Evolutionary conservation across 2,797 vertebrate genomes (phyloP).

Genomic region (Adrianichthys oophorus): DNA sequence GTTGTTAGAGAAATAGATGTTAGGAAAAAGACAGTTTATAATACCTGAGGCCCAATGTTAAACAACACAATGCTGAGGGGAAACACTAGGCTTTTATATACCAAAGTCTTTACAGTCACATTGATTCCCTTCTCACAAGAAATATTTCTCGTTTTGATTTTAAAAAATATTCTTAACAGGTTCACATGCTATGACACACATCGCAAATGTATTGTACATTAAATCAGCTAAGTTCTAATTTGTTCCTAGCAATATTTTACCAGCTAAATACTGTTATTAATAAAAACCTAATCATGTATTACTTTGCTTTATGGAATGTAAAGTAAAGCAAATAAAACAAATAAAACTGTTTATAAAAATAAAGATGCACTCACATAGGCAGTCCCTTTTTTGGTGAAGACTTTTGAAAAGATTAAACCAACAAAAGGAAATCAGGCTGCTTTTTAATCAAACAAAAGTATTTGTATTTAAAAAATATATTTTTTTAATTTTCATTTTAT

Average conservation of each 20-base stretch:
- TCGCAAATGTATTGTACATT: slow-evolving; percentile 1
- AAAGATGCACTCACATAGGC: slow-evolving; percentile 6
- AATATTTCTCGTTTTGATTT: background rate
- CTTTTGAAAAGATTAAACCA: slow-evolving; percentile 33
- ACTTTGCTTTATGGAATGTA: background rate
- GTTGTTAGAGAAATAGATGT: slow-evolving; percentile 38
- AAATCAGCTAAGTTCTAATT: too few relatives aligned
- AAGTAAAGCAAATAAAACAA: background rate
- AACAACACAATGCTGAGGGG: slow-evolving; percentile 22
- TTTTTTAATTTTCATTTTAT: background rate
- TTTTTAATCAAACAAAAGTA: background rate
- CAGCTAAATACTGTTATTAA: too few relatives aligned
- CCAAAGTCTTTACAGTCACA: slow-evolving; percentile 14
- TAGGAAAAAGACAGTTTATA: slow-evolving; percentile 24
- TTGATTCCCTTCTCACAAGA: background rate
- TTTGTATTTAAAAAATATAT: background rate
- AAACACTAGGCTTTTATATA: slow-evolving; percentile 13
- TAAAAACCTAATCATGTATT: too few relatives aligned
- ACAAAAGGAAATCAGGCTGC: background rate
- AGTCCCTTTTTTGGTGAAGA: slow-evolving; percentile 27
- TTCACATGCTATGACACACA: slow-evolving; percentile 21
- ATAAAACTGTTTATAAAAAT: slow-evolving; percentile 9
- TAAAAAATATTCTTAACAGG: slow-evolving; percentile 14
- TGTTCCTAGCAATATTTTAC: too few relatives aligned
- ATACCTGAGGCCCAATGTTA: slow-evolving; percentile 23